Evolutionary conservation across 2,797 vertebrate species (phyloP).

Genomic region (Phoeniculus purpureus): DNA sequence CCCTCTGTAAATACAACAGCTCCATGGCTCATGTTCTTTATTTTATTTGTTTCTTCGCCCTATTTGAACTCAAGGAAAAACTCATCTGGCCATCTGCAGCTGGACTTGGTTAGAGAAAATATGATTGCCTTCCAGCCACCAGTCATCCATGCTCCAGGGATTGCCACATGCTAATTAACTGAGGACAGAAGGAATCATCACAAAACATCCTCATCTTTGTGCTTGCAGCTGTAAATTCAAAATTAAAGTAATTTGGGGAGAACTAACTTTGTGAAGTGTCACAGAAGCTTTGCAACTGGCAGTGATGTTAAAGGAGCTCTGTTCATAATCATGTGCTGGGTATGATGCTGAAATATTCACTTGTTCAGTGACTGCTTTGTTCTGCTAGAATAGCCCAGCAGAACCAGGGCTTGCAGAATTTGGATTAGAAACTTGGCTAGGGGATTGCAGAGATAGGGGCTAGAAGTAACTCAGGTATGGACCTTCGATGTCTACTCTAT

Average conservation of each 20-base stretch:
- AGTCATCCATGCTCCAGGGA: constrained; percentile 28
- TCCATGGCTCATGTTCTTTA: not conserved
- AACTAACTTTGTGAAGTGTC: constrained; percentile 55
- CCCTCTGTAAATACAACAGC: constrained; percentile 49
- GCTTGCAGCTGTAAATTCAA: constrained; percentile 59
- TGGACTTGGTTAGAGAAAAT: constrained; percentile 54
- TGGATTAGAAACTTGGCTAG: not conserved
- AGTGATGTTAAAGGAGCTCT: not conserved
- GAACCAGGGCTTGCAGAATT: not conserved
- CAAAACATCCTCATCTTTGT: constrained; percentile 40
- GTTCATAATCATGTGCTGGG: not conserved
- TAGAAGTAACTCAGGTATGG: not conserved
- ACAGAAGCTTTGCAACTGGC: constrained; percentile 41
- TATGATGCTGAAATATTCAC: not conserved
- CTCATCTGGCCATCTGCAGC: constrained; percentile 59
- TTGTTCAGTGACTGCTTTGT: not conserved
- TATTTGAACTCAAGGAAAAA: constrained; percentile 41
- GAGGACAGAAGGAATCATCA: constrained; percentile 58
- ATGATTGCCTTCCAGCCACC: constrained; percentile 54
- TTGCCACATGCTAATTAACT: constrained; percentile 59
- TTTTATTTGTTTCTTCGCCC: not conserved
- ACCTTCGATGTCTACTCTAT: not conserved
- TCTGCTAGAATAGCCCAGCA: not conserved
- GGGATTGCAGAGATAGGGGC: not conserved
- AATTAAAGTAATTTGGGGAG: constrained; percentile 52